Conservation (phyloP, 1,140 invertebrate genomes). For the Caerostris darwini region DNA sequence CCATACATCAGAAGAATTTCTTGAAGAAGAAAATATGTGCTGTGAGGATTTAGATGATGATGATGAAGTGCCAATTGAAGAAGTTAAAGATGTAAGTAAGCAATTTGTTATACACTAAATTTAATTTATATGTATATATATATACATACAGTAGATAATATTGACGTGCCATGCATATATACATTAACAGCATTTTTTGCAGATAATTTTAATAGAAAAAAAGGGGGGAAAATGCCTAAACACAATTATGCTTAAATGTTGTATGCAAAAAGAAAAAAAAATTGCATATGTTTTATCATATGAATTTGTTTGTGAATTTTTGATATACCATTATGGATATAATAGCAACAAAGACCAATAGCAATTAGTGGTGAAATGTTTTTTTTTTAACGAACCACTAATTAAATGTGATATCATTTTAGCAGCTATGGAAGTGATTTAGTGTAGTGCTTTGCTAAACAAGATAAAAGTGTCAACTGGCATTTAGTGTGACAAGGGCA, state of each 20-base stretch:
- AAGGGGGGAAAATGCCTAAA: background rate
- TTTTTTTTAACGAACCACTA: too few species aligned
- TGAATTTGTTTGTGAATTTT: too few species aligned
- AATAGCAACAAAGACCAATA: too few species aligned
- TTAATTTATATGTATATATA: background rate
- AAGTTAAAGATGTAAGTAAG: background rate
- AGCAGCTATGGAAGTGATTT: too few species aligned
- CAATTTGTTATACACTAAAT: background rate
- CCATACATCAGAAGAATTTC: background rate
- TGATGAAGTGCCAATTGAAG: background rate
- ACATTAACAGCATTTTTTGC: background rate
- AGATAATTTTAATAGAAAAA: background rate
- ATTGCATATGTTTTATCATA: too few species aligned
- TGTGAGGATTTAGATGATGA: background rate
- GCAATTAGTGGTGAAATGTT: too few species aligned
- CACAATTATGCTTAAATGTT: background rate
- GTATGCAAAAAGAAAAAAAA: too few species aligned
- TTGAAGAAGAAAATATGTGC: constrained; percentile 5
- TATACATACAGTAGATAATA: background rate
- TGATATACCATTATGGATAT: too few species aligned
- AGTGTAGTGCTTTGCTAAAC: too few species aligned
- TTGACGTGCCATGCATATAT: background rate
- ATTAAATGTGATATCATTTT: too few species aligned
- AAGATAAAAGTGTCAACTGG: too few species aligned
- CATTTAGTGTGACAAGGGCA: too few species aligned